Evolutionary conservation across 2,113 vertebrate genomes (phyloP), one percentile per base, ranked within the genome.

Genomic region (Colius striatus): DNA sequence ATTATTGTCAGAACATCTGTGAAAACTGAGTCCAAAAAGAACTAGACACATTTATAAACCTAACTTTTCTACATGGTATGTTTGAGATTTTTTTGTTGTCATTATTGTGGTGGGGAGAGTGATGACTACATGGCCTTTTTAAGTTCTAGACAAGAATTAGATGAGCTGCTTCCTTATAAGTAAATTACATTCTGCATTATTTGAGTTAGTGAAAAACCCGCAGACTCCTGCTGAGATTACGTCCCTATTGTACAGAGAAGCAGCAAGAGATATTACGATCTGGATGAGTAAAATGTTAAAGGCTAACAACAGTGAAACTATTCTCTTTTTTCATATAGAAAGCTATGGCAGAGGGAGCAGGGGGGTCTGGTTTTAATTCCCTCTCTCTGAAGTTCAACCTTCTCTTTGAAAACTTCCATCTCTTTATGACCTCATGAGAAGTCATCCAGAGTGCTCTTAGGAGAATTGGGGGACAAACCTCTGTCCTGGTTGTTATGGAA

Each of bases 281-380:
- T 79, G 53, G 71, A 70, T 80, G 79, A 88, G 55, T 58, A 86
- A 92, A 90, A 92, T 34, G 25, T 73, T 92, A 90, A 93, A 93
- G 70, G 41, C 63, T 89, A 68, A 82, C 61, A 84, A 30, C 36
- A 89, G 30, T n/a, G 50, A 92, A 94, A 87, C 65, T 71, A 62
- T 65, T 94, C 34, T 54, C 16, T 84, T 63, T 85, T 83, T 92
- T 94, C 80, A 85, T 20, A 54, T 0, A 75, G 77, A 62, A 81
- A 87, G 29, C 34, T 36, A 9, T 50, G 57, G 45, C 30, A 87
- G 36, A 53, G n/a, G 13, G 18, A 87, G 36, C 20, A 65, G 38
- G 25, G 9, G 22, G 17, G 7, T 66, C n/a, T 80, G 63, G 32
- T 55, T 75, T 80, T 71, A 84, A 74, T 74, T 90, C 54, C 22